Percentiles rank a stretch among this genome's conserved stretches.
Evolutionary conservation across 2,113 vertebrate species (phyloP).

Genomic region (Varanus komodoensis): DNA sequence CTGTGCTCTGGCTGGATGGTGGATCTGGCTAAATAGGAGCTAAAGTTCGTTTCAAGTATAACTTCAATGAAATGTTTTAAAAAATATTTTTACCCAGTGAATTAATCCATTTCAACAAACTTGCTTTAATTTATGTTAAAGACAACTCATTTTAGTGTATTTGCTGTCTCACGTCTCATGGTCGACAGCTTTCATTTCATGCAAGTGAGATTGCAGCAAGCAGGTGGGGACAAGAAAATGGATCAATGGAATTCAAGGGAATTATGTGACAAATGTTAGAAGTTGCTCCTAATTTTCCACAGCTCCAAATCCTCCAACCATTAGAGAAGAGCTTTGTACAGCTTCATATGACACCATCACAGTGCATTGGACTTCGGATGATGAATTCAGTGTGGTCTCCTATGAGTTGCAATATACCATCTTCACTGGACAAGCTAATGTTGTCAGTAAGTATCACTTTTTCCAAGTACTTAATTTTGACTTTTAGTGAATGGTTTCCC

Average conservation of each 20-base stretch:
- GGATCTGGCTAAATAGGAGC: too few species aligned
- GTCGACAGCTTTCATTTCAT: not conserved
- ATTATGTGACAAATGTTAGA: slow-evolving; percentile 33
- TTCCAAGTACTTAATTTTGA: not conserved
- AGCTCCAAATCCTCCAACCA: slow-evolving; percentile 94
- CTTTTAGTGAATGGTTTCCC: not conserved
- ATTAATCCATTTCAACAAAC: not conserved
- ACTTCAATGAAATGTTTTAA: not conserved
- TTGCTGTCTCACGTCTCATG: too few species aligned
- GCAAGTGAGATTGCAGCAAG: not conserved
- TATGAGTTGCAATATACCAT: slow-evolving; percentile 98
- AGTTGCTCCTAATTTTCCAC: slow-evolving; percentile 49
- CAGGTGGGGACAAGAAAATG: not conserved
- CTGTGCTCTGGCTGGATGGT: too few species aligned
- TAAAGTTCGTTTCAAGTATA: not conserved
- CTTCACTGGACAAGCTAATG: slow-evolving; percentile 94
- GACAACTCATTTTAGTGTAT: not conserved
- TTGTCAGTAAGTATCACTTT: slow-evolving; percentile 90
- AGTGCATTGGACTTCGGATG: slow-evolving; percentile 97
- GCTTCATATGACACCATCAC: slow-evolving; percentile 98
- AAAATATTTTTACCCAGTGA: not conserved
- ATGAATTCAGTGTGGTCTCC: slow-evolving; percentile 96
- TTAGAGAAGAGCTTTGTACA: slow-evolving; percentile 95
- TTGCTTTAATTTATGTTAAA: not conserved
- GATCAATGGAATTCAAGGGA: slow-evolving; percentile 3